phyloP scores from a whole-genome alignment of 2,888 invertebrate species.

The Nomada ruficornis region DNA sequence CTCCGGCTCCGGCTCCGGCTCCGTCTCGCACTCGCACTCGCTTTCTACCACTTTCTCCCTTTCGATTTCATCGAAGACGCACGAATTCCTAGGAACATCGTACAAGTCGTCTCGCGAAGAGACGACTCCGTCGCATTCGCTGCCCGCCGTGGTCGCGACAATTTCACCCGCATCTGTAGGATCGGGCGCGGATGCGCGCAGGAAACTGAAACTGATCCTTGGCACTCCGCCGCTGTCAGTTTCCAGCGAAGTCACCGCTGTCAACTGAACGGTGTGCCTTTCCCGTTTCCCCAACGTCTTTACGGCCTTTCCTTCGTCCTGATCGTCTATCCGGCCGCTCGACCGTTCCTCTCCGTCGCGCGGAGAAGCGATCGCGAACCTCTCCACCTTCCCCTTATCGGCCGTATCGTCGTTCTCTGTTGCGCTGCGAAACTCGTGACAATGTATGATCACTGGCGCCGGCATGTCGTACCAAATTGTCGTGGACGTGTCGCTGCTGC shows the following conservation, averaged over 20 bases:
- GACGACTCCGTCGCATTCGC: slow-evolving; percentile 28
- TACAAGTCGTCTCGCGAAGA: slow-evolving; percentile 65
- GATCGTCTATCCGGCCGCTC: slow-evolving; percentile 50
- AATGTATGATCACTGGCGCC: slow-evolving; percentile 78
- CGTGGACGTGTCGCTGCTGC: slow-evolving; percentile 44
- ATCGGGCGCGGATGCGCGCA: slow-evolving; percentile 52
- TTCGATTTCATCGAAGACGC: slow-evolving; percentile 24
- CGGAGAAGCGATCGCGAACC: no score
- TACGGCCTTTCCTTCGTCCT: background rate
- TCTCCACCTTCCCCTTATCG: background rate
- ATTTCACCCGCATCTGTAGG: background rate
- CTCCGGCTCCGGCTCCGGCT: background rate
- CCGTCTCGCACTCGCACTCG: background rate
- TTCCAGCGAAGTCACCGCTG: slow-evolving; percentile 75
- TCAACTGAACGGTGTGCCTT: slow-evolving; percentile 78
- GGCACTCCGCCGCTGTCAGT: slow-evolving; percentile 78
- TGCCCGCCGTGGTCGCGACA: background rate
- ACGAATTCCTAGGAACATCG: slow-evolving; percentile 72
- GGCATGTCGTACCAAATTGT: slow-evolving; percentile 80
- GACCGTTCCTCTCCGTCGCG: slow-evolving; percentile 59
- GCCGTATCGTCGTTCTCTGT: background rate
- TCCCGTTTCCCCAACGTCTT: slow-evolving; percentile 65
- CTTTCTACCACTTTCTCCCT: slow-evolving; percentile 52
- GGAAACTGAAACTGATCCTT: slow-evolving; percentile 80
- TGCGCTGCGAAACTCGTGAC: slow-evolving; percentile 61